Evolutionary conservation across 2,888 invertebrate genomes (phyloP).

Genomic region (Ganaspis brasiliensis): DNA sequence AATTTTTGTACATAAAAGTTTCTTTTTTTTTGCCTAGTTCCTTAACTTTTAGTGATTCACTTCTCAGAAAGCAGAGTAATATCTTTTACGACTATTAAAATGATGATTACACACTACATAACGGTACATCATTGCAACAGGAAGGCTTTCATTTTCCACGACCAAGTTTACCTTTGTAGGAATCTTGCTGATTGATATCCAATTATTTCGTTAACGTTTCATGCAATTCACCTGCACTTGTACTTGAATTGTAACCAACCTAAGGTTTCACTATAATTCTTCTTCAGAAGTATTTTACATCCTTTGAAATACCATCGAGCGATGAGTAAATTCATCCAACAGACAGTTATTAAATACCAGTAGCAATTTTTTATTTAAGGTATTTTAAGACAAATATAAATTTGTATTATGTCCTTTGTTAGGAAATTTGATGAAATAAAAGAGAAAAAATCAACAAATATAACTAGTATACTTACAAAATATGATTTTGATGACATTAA

Average conservation of each 20-base stretch:
- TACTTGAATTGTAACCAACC: constrained; percentile 48
- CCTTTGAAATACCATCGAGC: not conserved
- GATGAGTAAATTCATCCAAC: not conserved
- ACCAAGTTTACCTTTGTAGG: constrained; percentile 30
- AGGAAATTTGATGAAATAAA: no score
- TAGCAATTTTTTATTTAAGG: no score
- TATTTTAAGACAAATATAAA: no score
- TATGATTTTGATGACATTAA: no score
- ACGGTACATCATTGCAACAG: not conserved
- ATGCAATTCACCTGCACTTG: constrained; percentile 7
- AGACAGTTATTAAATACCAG: no score
- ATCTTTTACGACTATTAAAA: constrained; percentile 17
- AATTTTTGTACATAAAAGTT: no score
- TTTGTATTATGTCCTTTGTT: no score
- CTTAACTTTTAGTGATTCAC: not conserved
- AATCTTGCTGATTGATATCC: constrained; percentile 47
- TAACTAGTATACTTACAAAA: no score
- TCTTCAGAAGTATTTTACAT: constrained; percentile 42
- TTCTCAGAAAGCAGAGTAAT: constrained; percentile 2
- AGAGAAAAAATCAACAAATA: no score
- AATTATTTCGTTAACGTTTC: constrained; percentile 51
- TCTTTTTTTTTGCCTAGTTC: not conserved
- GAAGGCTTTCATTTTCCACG: constrained; percentile 48
- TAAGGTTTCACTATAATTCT: constrained; percentile 54
- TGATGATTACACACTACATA: constrained; percentile 27